Conservation (phyloP, 2,888 invertebrate genomes). For the Drosophila suboccidentalis region DNA sequence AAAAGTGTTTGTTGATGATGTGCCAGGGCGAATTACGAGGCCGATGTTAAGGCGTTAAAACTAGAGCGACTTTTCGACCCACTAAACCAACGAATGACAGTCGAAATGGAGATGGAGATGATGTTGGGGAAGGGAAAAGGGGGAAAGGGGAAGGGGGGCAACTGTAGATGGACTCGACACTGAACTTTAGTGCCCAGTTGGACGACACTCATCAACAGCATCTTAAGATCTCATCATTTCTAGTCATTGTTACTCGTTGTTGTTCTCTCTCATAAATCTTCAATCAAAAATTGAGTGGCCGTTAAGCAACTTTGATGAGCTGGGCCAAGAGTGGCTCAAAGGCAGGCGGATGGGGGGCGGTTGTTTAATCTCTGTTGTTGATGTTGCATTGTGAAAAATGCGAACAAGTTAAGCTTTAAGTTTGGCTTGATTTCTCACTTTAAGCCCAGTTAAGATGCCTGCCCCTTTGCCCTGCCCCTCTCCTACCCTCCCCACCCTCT, state of each 20-base stretch:
- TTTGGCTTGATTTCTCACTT: constrained; percentile 17
- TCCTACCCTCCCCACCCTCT: not conserved
- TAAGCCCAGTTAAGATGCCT: constrained; percentile 35
- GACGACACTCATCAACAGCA: constrained; percentile 48
- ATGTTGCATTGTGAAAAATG: constrained; percentile 35
- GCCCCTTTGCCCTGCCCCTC: constrained; percentile 24
- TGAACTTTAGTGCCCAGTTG: constrained; percentile 45
- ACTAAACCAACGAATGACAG: constrained; percentile 10
- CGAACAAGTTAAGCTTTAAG: constrained; percentile 22
- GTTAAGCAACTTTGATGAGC: constrained; percentile 32
- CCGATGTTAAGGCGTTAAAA: constrained; percentile 66
- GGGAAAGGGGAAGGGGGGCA: not conserved
- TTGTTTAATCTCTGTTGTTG: constrained; percentile 8
- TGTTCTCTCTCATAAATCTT: constrained; percentile 63
- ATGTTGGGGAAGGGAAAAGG: no score
- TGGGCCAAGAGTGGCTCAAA: not conserved
- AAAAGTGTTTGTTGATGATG: constrained; percentile 70
- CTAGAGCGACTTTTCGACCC: constrained; percentile 70
- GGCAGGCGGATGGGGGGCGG: not conserved
- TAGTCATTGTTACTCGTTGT: constrained; percentile 11
- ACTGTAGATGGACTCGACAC: constrained; percentile 18
- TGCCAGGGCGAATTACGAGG: constrained; percentile 69
- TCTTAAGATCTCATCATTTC: constrained; percentile 48
- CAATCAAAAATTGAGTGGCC: constrained; percentile 76
- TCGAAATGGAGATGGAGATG: not conserved